These are phyloP conservation scores for Serrognathus titanus DNA, from an alignment of 2,888 invertebrate genomes.

Conservation along the genomic window DNA sequence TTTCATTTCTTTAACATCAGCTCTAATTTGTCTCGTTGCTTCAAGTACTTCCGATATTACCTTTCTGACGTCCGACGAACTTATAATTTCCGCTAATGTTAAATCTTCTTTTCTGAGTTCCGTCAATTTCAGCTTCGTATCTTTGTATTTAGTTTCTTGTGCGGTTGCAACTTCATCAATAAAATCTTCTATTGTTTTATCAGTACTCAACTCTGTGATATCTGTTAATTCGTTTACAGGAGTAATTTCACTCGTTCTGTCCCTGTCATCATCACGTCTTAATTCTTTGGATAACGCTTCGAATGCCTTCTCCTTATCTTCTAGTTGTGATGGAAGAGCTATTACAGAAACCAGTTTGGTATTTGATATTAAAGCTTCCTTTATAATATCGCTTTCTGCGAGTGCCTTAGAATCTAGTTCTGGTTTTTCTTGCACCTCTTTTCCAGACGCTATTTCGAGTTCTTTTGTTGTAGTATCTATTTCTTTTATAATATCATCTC, in stretches of 20 bases:
- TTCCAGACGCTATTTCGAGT: too few relatives aligned
- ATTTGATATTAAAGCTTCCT: constrained; percentile 36
- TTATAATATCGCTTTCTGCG: constrained; percentile 27
- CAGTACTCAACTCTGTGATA: constrained; percentile 14
- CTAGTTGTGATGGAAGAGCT: constrained; percentile 32
- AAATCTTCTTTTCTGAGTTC: constrained; percentile 13
- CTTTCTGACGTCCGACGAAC: constrained; percentile 40
- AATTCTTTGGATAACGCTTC: constrained; percentile 16
- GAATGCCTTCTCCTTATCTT: constrained; percentile 20
- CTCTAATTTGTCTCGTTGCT: constrained; percentile 50
- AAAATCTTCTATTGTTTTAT: constrained; percentile 12
- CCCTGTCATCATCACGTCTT: constrained; percentile 14
- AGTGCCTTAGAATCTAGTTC: too few relatives aligned
- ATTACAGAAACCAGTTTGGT: constrained; percentile 38
- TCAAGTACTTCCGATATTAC: constrained; percentile 51
- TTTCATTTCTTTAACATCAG: constrained; percentile 51
- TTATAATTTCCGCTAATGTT: constrained; percentile 6
- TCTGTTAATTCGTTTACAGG: constrained; percentile 20
- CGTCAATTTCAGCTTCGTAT: constrained; percentile 15
- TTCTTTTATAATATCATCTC: constrained; percentile 1
- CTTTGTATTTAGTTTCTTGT: constrained; percentile 19
- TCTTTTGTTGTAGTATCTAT: too few relatives aligned
- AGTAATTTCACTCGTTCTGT: constrained; percentile 18
- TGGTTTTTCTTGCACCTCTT: too few relatives aligned
- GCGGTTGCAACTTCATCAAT: constrained; percentile 11